These are phyloP conservation scores for Onychomys leucogaster DNA, from an alignment of 2,797 vertebrate genomes.

Conservation along the genomic window DNA sequence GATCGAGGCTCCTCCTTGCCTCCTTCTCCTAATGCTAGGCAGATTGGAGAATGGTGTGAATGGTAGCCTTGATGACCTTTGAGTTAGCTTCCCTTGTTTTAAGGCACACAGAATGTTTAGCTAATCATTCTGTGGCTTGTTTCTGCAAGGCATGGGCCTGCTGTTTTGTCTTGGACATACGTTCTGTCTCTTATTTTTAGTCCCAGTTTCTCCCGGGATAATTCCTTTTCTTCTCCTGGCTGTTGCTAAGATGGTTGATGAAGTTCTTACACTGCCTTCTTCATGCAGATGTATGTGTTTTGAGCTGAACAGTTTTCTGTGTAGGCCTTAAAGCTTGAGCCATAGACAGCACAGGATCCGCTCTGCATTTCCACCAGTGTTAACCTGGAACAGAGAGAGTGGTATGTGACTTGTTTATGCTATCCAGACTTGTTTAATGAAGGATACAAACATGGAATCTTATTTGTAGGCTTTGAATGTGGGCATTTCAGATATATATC, in stretches of 20 bases:
- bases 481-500: neutral
- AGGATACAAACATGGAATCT: neutral
- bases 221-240: neutral
- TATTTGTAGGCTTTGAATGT: neutral
- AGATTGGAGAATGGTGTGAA: neutral
- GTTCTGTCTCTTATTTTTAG: neutral
- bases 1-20: neutral
- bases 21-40: neutral
- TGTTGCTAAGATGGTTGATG: neutral
- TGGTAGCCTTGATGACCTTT: neutral
- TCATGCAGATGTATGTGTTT: constrained; percentile 80
- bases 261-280: neutral
- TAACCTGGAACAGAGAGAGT: constrained; percentile 60
- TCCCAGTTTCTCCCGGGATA: neutral
- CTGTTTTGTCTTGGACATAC: neutral
- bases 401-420: neutral
- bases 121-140: neutral
- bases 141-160: neutral
- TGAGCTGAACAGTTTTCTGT: constrained; percentile 62
- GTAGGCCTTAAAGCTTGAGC: constrained; percentile 79
- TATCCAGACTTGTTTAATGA: neutral
- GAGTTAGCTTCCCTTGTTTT: neutral
- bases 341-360: constrained; percentile 72
- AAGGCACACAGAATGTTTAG: neutral
- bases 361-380: constrained; percentile 61